Evolutionary conservation across 1,140 invertebrate species (phyloP).

Genomic region (Diorhabda sublineata): DNA sequence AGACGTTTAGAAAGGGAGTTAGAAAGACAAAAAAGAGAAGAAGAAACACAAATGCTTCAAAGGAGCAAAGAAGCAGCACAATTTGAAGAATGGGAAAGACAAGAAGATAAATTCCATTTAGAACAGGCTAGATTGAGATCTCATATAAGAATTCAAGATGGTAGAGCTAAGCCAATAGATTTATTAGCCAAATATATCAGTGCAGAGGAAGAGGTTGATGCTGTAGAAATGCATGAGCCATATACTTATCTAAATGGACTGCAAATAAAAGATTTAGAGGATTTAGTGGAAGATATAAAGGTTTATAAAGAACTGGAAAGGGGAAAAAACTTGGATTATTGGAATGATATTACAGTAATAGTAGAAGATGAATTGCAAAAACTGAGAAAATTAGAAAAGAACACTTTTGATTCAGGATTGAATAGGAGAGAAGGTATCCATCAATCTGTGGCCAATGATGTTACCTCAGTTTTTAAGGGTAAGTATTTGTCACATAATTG

Average conservation of each 20-base stretch:
- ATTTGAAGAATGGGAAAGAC: constrained; percentile 89
- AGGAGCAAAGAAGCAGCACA: constrained; percentile 92
- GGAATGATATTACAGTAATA: constrained; percentile 96
- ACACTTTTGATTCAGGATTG: constrained; percentile 60
- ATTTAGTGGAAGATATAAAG: constrained; percentile 95
- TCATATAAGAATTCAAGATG: constrained; percentile 92
- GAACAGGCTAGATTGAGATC: constrained; percentile 86
- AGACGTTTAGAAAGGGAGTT: constrained; percentile 82
- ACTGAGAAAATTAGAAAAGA: constrained; percentile 68
- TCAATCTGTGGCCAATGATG: constrained; percentile 85
- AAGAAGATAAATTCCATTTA: constrained; percentile 91
- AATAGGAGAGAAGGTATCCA: constrained; percentile 90
- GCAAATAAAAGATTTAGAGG: constrained; percentile 90
- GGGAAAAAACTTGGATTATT: constrained; percentile 87
- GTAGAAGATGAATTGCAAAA: constrained; percentile 93
- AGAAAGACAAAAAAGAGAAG: constrained; percentile 84
- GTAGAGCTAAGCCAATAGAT: constrained; percentile 96
- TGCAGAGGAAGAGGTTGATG: constrained; percentile 85
- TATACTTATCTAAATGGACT: constrained; percentile 94
- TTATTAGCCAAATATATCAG: constrained; percentile 94
- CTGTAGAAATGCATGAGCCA: constrained; percentile 97
- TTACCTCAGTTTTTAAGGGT: constrained; percentile 86
- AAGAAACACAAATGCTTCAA: constrained; percentile 83
- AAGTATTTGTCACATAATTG: not conserved
- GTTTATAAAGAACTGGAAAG: constrained; percentile 84